These are phyloP conservation scores for Cyprinodon brontotheroides DNA, from an alignment of 2,113 vertebrate genomes.

Conservation along the genomic window DNA sequence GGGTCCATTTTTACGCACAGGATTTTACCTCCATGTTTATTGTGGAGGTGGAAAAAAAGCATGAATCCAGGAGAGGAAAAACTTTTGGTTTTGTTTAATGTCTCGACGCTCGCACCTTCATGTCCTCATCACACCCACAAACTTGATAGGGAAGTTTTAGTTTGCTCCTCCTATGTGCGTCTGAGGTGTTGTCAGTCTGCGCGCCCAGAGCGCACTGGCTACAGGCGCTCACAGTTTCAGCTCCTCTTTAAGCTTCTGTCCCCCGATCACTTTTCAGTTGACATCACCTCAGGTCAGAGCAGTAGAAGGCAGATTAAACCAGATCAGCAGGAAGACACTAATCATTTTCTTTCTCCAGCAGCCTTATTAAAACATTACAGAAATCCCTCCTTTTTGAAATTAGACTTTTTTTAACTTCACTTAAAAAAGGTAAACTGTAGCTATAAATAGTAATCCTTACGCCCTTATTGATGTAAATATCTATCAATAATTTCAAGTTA, in stretches of 20 bases:
- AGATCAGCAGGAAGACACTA: neutral
- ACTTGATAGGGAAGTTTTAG: constrained; percentile 52
- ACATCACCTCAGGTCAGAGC: neutral
- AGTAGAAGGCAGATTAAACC: neutral
- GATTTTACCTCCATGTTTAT: constrained; percentile 1
- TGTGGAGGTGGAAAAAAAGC: neutral
- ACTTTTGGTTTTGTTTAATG: constrained; percentile 6
- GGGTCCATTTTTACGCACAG: constrained; percentile 43
- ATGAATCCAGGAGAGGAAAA: neutral
- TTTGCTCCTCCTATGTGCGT: constrained; percentile 62
- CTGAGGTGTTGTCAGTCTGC: neutral
- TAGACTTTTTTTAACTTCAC: too few species aligned
- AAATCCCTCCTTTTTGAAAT: too few species aligned
- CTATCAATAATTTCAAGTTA: too few species aligned
- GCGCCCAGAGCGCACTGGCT: neutral
- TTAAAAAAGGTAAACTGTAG: too few species aligned
- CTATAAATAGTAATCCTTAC: too few species aligned
- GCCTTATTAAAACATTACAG: too few species aligned
- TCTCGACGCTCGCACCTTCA: constrained; percentile 17
- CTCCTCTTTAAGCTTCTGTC: neutral
- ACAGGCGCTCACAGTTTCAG: constrained; percentile 5
- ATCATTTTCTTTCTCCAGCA: neutral
- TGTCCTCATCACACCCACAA: constrained; percentile 20
- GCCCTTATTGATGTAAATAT: too few species aligned
- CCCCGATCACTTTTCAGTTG: neutral